These are phyloP conservation scores for Ciconia nigra DNA, from an alignment of 2,797 vertebrate species.

Conservation along the genomic window DNA sequence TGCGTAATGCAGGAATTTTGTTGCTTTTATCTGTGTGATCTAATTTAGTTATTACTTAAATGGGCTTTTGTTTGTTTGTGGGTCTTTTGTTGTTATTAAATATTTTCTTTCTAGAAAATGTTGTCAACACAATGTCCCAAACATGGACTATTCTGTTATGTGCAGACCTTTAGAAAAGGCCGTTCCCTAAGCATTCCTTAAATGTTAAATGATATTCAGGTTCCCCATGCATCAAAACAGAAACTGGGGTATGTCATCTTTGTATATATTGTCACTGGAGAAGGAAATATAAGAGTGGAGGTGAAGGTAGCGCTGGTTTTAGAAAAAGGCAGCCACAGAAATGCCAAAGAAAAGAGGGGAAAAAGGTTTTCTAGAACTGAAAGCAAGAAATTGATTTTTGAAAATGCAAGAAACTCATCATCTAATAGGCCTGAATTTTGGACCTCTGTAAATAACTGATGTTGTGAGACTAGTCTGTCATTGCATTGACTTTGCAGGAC, in stretches of 20 bases:
- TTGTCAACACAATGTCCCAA: background rate
- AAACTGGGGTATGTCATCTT: background rate
- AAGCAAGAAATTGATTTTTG: background rate
- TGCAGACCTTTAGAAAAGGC: background rate
- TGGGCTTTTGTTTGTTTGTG: background rate
- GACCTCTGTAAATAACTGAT: background rate
- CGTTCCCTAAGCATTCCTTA: background rate
- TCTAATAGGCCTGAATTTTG: background rate
- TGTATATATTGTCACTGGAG: background rate
- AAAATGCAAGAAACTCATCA: background rate
- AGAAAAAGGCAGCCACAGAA: background rate
- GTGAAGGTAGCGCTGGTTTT: background rate
- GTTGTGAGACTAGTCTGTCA: background rate
- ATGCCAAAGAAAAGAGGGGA: rapidly evolving
- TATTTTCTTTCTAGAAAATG: background rate
- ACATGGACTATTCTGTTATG: background rate
- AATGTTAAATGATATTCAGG: background rate
- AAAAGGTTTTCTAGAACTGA: background rate
- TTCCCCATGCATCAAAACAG: background rate
- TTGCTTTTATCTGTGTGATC: background rate
- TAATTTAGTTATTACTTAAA: background rate
- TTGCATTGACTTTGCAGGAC: background rate
- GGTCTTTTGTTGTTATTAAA: background rate
- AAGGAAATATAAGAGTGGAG: background rate
- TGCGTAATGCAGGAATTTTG: background rate